Base-by-base conservation (phyloP, 2,888 invertebrate genomes). In the Drosophila lutescens region DNA sequence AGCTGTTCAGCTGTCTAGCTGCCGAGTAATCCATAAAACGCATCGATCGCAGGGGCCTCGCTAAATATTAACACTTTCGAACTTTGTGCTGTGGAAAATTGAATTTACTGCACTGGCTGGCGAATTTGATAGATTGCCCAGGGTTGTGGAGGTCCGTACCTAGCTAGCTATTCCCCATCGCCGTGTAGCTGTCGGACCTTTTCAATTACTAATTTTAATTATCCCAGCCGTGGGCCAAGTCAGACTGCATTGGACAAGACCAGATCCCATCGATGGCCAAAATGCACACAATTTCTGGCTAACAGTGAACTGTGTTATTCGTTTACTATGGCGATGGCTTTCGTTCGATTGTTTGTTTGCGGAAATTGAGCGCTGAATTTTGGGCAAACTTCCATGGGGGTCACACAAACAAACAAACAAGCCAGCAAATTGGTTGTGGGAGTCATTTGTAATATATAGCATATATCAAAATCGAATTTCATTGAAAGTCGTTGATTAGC, bases 191-290 rank as follows among this genome's bases (percentile, higher is more conserved):
- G 49, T 55, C 66, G 46, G 34, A 75, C 75, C 70, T 68, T 82
- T 87, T 82, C 75, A 82, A 87, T 82, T 87, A 82, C 72, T 79
- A 75, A 75, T 79, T 82, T 75, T 77, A 82, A 85, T 85, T 80
- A 75, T 67, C 50, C 40, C 54, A 9, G 40, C 67, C 46, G 30
- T 12, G n/a, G 20, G 53, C 20, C 8, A 43, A 10, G 30, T 65
- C 30, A 2, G 17, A 13, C 38, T 10, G 56, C 8, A 13, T 0
- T 49, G 30, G 15, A 15, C 47, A 10, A 15, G 10, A 12, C 15
- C 30, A 10, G 30, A 7, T 10, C 6, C 12, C 2, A 36, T 66
- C 66, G 68, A 74, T 71, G 78, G 54, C 47, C 47, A 36, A 75
- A 85, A 67, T 75, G 60, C 77, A 68, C 65, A 55, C 61, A 78